Evolutionary conservation across 2,888 invertebrate genomes (phyloP), one percentile per base, ranked within the genome.

Genomic region (Amblyjoppa proteus): DNA sequence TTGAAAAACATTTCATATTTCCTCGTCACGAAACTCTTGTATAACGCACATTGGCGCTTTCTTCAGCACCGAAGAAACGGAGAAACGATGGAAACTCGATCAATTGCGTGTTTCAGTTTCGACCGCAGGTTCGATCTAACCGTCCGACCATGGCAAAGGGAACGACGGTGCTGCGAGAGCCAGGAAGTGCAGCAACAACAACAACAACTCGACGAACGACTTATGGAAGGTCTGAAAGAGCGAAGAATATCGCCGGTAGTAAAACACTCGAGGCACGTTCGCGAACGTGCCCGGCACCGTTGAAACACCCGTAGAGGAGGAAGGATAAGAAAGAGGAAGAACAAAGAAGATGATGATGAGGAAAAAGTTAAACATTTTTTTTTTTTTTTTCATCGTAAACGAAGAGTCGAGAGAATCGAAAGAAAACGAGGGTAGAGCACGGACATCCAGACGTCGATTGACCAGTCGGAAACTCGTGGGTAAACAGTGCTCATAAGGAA

Each of bases 41-140:
- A 2, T 16, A 61, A 58, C 25, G 28, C 16, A 31, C 28, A 61
- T 9, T n/a, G 28, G n/a, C 31, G 31, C 61, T 53, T 20, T 20
- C 34, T 34, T 28, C 61, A 7, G 61, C 61, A 28, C 4, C n/a
- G 45, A 41, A 38, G 45, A 74, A 74, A 56, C 34, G 53, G 45
- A 34, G 41, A 74, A 45, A 45, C 9, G 13, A 11, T 20, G 16
- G 61, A 61, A 45, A 70, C 13, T n/a, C 31, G 61, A 49, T 74
- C 58, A 74, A 74, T 61, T 20, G 74, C 73, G 73, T 73, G 73
- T 38, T 41, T 56, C 53, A 3, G 73, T 58, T 73, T 53, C 73
- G 51, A 73, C 73, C 73, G 73, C 73, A 73, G 56, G 58, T 73
- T 73, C 73, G 58, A 34, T 73, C 53, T 20, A 20, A 38, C 38